Evolutionary conservation across 2,888 invertebrate genomes (phyloP).

Genomic region (Epinotia brunnichana): DNA sequence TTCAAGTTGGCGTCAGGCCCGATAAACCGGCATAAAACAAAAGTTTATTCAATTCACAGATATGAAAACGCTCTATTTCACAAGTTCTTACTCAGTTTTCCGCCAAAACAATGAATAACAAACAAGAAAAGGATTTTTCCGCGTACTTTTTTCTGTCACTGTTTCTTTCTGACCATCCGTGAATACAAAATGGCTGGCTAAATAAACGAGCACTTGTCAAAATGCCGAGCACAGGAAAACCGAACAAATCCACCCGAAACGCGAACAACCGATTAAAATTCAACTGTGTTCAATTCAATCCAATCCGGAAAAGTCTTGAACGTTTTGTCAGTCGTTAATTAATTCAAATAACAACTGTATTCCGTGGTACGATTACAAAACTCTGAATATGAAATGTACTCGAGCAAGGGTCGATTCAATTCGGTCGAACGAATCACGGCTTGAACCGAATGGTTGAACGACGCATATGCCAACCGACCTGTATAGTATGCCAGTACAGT

Average conservation of each 20-base stretch:
- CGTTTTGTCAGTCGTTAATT: conserved; percentile 57
- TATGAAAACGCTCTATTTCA: conserved; percentile 2
- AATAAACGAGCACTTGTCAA: conserved; percentile 52
- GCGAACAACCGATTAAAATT: conserved; percentile 18
- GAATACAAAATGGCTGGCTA: conserved; percentile 79
- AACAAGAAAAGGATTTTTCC: conserved; percentile 62
- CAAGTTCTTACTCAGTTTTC: conserved; percentile 24
- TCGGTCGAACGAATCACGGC: conserved; percentile 47
- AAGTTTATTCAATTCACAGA: not conserved
- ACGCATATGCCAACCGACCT: conserved; percentile 40
- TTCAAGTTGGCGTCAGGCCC: conserved; percentile 31
- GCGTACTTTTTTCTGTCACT: conserved; percentile 60
- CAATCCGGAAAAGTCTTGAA: conserved; percentile 38
- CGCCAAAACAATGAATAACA: conserved; percentile 27
- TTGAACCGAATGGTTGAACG: conserved; percentile 40
- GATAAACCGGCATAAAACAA: conserved; percentile 27
- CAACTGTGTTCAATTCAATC: conserved; percentile 22
- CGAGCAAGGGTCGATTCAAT: conserved; percentile 42
- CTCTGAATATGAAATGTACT: conserved; percentile 23
- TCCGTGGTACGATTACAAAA: conserved; percentile 51
- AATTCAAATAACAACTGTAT: conserved; percentile 60
- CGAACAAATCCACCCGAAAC: conserved; percentile 17
- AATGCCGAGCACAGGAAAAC: conserved; percentile 42
- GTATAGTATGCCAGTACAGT: conserved; percentile 42
- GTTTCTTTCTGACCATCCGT: conserved; percentile 51